phyloP scores from a whole-genome alignment of 2,797 vertebrate species.

The Sternarchorhynchus goeldii region DNA sequence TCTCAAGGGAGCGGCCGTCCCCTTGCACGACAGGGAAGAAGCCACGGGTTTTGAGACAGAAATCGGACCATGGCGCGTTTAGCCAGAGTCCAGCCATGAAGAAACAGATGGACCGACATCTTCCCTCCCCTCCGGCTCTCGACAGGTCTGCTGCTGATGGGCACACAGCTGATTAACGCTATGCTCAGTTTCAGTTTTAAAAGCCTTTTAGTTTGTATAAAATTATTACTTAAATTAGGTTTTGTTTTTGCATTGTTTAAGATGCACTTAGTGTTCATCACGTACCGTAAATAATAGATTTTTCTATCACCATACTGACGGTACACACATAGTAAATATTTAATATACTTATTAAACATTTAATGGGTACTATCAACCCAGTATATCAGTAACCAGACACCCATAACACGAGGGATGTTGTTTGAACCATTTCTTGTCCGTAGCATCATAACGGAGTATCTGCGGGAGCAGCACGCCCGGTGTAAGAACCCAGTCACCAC shows the following conservation, averaged over 20 bases:
- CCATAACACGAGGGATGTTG: too few relatives aligned
- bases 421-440: background rate
- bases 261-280: too few relatives aligned
- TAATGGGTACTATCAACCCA: too few relatives aligned
- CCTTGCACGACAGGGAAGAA: slow-evolving; percentile 81
- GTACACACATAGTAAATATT: background rate
- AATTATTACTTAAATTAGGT: background rate
- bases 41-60: slow-evolving; percentile 90
- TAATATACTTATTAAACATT: background rate
- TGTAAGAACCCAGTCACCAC: slow-evolving; percentile 99
- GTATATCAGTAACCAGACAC: too few relatives aligned
- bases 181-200: background rate
- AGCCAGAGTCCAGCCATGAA: slow-evolving; percentile 98
- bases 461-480: slow-evolving; percentile 97
- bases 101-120: slow-evolving; percentile 95
- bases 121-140: slow-evolving; percentile 93
- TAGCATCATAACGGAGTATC: slow-evolving; percentile 97
- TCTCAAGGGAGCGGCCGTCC: slow-evolving; percentile 89
- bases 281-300: too few relatives aligned
- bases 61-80: slow-evolving; percentile 98
- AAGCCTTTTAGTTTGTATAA: background rate
- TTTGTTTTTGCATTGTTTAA: too few relatives aligned
- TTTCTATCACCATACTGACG: background rate
- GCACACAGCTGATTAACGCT: background rate
- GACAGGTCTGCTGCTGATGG: slow-evolving; percentile 71